A percentile compares a stretch with the other conserved stretches of the same genome.
These are phyloP conservation scores for Charina bottae DNA, from an alignment of 2,113 vertebrate genomes.

Conservation along the genomic window DNA sequence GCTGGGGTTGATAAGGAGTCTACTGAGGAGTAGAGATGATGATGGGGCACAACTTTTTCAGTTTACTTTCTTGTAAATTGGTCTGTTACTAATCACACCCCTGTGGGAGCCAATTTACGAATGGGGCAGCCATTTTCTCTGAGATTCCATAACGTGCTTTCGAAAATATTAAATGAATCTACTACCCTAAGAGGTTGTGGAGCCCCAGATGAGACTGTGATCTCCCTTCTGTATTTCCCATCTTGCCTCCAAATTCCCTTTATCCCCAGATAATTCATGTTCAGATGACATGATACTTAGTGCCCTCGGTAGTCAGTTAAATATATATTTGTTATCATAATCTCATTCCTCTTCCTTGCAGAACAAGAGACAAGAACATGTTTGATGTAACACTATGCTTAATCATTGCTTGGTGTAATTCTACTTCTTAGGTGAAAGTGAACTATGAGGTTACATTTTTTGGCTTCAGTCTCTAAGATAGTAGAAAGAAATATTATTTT, in stretches of 20 bases:
- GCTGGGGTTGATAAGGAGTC: not conserved
- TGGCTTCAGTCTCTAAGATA: not conserved
- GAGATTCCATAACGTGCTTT: not conserved
- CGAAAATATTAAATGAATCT: not conserved
- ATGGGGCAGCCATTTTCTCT: not conserved
- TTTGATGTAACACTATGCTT: not conserved
- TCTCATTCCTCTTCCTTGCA: not conserved
- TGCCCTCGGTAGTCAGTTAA: not conserved
- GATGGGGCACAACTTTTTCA: not conserved
- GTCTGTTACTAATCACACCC: not conserved
- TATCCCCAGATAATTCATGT: not conserved
- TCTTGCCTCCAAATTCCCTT: not conserved
- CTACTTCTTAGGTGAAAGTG: not conserved
- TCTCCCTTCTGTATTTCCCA: not conserved
- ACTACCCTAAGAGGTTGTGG: not conserved
- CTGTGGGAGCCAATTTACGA: not conserved
- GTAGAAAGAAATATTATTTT: not conserved
- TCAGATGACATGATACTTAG: not conserved
- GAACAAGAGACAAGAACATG: not conserved
- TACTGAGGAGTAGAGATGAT: not conserved
- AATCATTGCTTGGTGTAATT: not conserved
- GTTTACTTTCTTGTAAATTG: not conserved
- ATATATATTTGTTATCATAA: not conserved
- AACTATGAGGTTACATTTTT: not conserved
- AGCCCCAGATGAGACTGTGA: not conserved